Base-by-base conservation (phyloP, 1,140 invertebrate genomes). In the Trypoxylus dichotomus region DNA sequence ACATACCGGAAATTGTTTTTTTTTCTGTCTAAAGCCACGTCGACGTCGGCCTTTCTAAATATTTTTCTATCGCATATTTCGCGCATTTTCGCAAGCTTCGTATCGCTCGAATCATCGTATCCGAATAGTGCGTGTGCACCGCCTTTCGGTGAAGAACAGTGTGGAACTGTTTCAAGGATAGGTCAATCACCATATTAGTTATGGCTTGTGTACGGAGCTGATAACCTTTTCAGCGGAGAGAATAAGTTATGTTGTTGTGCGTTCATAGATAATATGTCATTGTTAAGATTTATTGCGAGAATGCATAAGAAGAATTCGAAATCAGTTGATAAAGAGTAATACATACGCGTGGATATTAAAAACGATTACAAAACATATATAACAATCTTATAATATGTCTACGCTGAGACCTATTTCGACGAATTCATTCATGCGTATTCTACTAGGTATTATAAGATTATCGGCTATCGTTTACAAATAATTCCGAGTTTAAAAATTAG, bases 131-230 rank as follows among this genome's bases (percentile, higher is more conserved):
- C 5, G 32, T 37, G n/a, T n/a, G n/a, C n/a, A n/a, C n/a, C n/a
- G n/a, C n/a, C 3, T 37, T 8, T 54, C 15, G 19, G 47, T n/a
- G 15, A 19, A 54, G 47, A 54, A 54, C 7, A 19, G 47, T n/a
- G n/a, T n/a, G n/a, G 19, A 54, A 54, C 47, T 54, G 47, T 54
- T 54, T 54, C 47, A 54, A 54, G 47, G 47, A 54, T 54, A 54
- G 47, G 47, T 54, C 47, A 54, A 54, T 54, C 47, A 19, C 47
- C 47, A 54, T 54, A 54, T 19, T 54, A 54, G n/a, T 19, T 54
- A 6, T 19, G 15, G 47, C 15, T 54, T n/a, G 47, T n/a, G 15
- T 54, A 54, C 19, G 43, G 3, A 5, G 2, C 19, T 54, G 47
- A 54, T 54, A 54, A 54, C 47, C 47, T 54, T 54, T 54, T 15